Base-by-base conservation (phyloP, 2,797 vertebrate species). In the Diglossa cyanea region DNA sequence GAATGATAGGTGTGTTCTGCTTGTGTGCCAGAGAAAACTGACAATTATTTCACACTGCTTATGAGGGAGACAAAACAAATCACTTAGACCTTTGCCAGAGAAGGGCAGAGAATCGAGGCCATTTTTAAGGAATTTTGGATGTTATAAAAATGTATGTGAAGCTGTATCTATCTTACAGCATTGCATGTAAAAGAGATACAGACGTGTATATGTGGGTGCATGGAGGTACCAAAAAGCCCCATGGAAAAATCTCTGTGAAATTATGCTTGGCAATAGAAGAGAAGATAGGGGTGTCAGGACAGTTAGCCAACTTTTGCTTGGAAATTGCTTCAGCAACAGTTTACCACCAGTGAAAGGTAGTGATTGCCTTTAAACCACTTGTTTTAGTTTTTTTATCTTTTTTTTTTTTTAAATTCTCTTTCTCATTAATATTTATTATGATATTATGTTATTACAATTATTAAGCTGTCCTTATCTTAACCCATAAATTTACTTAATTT, bases 271-370 rank as follows among this genome's bases (percentile, higher is more conserved):
- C 7, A 61, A 33, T 17, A 45, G 40, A 31, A 65, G 4, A 19
- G 10, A 31, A 72, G 42, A 55, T 6, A n/a, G 1, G 4, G 2
- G 3, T 8, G 0, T 31, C 37, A 28, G n/a, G 35, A 44, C 2
- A 9, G 7, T 18, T n/a, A 26, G 15, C 1, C 14, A 73, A 8
- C 10, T 45, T 66, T 45, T 44, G 4, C 11, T 73, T 70, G 30
- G 33, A 90, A 66, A 90, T 19, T 28, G 2, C 12, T 26, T 58
- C 20, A 25, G 10, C 10, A 40, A 15, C 0, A 0, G 0, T 61
- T 90, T 37, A 48, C 17, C 10, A 7, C 5, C 25, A 60, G 3
- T 20, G 30, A 11, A 20, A 68, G 17, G 6, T 25, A 11, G 7
- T 10, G 5, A 44, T 8, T 42, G 8, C 4, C 42, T 54, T 73